A percentile compares a stretch with the other conserved stretches of the same genome.
These are phyloP conservation scores for Rapana venosa DNA, from an alignment of 2,888 invertebrate genomes.

Conservation along the genomic window DNA sequence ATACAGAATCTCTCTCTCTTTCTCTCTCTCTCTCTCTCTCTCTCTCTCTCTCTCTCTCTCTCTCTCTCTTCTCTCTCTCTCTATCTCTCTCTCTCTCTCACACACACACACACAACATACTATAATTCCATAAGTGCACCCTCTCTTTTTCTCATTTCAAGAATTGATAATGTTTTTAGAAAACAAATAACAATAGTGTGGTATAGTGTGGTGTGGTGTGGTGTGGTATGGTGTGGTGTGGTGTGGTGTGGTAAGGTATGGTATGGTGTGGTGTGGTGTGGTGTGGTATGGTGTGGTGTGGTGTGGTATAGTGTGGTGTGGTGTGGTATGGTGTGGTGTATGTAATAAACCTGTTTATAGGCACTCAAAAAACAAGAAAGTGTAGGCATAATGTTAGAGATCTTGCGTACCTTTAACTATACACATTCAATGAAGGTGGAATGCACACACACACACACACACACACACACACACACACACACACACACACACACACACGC, in stretches of 20 bases:
- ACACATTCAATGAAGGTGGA: neutral
- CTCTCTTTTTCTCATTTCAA: too few species aligned
- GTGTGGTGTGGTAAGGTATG: neutral
- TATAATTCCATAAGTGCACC: too few species aligned
- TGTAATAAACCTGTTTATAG: neutral
- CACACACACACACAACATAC: too few species aligned
- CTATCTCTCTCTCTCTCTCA: too few species aligned
- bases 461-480: conserved; percentile 18
- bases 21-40: too few species aligned
- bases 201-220: neutral
- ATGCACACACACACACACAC: neutral
- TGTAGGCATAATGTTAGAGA: neutral
- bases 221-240: neutral
- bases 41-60: too few species aligned
- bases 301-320: neutral
- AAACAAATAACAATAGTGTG: neutral
- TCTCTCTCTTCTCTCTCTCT: too few species aligned
- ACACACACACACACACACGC: neutral
- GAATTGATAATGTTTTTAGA: too few species aligned
- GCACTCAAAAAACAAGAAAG: neutral
- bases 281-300: neutral
- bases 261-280: neutral
- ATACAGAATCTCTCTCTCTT: too few species aligned
- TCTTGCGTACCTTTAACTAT: neutral
- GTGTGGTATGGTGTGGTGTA: neutral